These are phyloP conservation scores for Berghia stephanieae DNA, from an alignment of 1,140 invertebrate species.

Conservation along the genomic window DNA sequence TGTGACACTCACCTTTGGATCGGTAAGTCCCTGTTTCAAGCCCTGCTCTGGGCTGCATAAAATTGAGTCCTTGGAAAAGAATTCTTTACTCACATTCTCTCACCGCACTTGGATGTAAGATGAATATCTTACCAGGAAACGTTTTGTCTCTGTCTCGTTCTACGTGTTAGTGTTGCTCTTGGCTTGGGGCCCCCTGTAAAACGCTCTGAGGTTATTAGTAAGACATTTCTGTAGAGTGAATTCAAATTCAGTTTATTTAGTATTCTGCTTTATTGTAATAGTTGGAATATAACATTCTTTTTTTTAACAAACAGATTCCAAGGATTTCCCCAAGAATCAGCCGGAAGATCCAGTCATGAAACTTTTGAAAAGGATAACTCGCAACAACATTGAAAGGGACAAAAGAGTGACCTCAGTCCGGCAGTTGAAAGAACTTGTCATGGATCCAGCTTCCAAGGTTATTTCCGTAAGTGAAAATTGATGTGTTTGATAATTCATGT, in stretches of 20 bases:
- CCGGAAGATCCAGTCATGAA: conserved; percentile 18
- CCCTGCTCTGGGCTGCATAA: too few relatives aligned
- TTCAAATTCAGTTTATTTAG: conserved; percentile 4
- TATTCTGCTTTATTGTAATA: background rate
- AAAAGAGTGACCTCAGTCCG: conserved; percentile 44
- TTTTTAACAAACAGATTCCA: conserved; percentile 16
- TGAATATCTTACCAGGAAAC: too few relatives aligned
- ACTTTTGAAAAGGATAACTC: conserved; percentile 23
- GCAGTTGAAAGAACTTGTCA: conserved; percentile 54
- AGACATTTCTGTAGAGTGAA: background rate
- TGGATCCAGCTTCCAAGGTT: too few relatives aligned
- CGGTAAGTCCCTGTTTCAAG: too few relatives aligned
- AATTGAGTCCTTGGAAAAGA: too few relatives aligned
- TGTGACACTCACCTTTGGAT: too few relatives aligned
- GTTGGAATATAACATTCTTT: background rate
- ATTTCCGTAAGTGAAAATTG: conserved; percentile 38
- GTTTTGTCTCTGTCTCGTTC: background rate
- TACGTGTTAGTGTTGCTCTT: background rate
- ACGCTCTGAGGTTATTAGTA: background rate
- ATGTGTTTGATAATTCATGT: background rate
- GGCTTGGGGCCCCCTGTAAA: background rate
- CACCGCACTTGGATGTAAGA: too few relatives aligned
- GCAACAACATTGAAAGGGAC: conserved; percentile 44
- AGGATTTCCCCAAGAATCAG: conserved; percentile 16
- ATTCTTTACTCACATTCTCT: too few relatives aligned